Base-by-base conservation (phyloP, 2,797 vertebrate genomes). In the Scyliorhinus canicula region DNA sequence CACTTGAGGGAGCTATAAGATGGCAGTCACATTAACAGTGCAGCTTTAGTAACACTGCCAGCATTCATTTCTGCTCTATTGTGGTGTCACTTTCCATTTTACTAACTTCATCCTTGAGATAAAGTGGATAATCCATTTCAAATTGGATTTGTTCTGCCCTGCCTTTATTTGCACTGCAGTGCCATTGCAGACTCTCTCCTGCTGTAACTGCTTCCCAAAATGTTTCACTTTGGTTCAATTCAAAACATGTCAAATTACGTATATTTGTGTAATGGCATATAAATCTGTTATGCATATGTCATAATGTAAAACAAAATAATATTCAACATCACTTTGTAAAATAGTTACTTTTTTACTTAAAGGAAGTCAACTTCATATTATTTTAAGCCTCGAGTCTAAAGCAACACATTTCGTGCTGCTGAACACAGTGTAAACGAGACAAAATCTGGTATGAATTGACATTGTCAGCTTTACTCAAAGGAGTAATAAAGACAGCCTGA, bases 241-340 rank as follows among this genome's bases (percentile, higher is more conserved):
- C 88, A 91, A 91, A 91, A 91, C 88, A 65, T 65, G 88, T 65
- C 88, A 91, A 91, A 63, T 91, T 91, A 91, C 40, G 88, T 91
- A 91, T 91, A 91, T 91, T 91, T 91, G 57, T 91, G 35, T 91
- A 65, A 44, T 40, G 88, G 57, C 88, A 91, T 91, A 91, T 91
- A 91, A 91, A 91, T 91, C 57, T 60, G 63, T 63, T 40, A 91
- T 91, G 88, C 40, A 44, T 91, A 65, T 91, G 88, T 91, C 88
- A 44, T 65, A 65, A 91, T 91, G 88, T 91, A 65, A 91, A 91
- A 65, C 88, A 91, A 91, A 91, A 91, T 91, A 65, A 65, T 40
- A 91, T 63, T 60, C 88, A 65, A 91, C 57, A 26, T 91, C 57
- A 65, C 24, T 91, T 91, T 26, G n/a, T n/a, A 65, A 91, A 91